Base-by-base conservation (phyloP, 2,797 vertebrate species). In the Trachurus trachurus region DNA sequence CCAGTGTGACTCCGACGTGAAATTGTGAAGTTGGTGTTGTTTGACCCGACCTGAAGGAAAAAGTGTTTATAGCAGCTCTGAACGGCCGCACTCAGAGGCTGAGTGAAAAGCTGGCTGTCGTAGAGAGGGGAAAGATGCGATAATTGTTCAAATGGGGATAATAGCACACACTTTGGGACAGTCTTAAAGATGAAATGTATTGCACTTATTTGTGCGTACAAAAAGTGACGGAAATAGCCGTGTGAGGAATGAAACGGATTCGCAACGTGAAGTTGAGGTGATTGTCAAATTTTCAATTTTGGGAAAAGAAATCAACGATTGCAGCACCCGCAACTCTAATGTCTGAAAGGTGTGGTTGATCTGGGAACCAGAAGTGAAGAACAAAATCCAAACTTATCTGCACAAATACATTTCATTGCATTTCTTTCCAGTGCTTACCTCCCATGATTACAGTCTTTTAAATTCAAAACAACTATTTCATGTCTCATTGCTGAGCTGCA, bases 131-230 rank as follows among this genome's bases (percentile, higher is more conserved):
- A 7, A 1, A 50, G 13, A 58, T 0, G 15, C 0, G 2, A 37
- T 47, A 58, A 58, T 40, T 58, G 52, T 13, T 45, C 11, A 57
- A 68, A 57, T 57, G 66, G 65, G 50, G n/a, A 56, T 29, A 54
- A 21, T 4, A 9, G 47, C 19, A 1, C 19, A 37, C 47, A 37
- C 31, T 52, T 47, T 49, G 3, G 17, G 61, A 63, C 62, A 64
- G 29, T 65, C 17, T 52, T 34, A 26, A 9, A 4, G n/a, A 44
- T 53, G 53, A 40, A 52, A 7, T 16, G 22, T n/a, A 47, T 52
- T 42, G 5, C 62, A 66, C 17, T n/a, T 1, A 49, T 37, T 26
- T 73, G 9, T 37, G 50, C 15, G 17, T 17, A 21, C 5, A 40
- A 21, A 17, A 49, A 57, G 13, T 16, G 8, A 66, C 19, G 19